Percentiles rank a stretch among this genome's conserved stretches.
Conservation (phyloP, 1,140 invertebrate species). For the Chrysoperla carnea region DNA sequence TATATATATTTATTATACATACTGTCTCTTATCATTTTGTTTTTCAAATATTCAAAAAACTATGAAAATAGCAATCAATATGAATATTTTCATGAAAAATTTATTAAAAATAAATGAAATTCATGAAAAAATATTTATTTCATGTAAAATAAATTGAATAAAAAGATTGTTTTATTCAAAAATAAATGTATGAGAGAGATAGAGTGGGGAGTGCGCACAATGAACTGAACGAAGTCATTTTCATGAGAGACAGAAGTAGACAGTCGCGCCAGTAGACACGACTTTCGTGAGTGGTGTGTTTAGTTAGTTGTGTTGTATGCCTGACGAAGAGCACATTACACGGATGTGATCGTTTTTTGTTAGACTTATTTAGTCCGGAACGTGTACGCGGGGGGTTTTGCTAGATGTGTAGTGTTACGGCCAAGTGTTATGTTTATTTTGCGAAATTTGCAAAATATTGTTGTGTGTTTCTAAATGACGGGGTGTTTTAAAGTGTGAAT, state of each 20-base stretch:
- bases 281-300: too few species aligned
- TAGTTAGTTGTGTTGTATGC: too few species aligned
- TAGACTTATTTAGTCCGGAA: too few species aligned
- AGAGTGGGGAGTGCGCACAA: too few species aligned
- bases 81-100: not conserved
- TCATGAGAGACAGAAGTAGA: too few species aligned
- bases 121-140: not conserved
- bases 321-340: too few species aligned
- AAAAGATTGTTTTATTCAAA: not conserved
- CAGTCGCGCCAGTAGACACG: too few species aligned
- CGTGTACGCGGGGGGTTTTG: too few species aligned
- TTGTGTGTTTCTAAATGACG: not conserved
- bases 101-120: not conserved
- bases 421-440: not conserved
- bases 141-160: not conserved
- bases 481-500: not conserved
- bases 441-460: not conserved
- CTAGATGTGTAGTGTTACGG: not conserved
- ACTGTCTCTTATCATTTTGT: constrained; percentile 13
- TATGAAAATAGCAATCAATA: not conserved
- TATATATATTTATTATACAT: constrained; percentile 22
- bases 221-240: too few species aligned
- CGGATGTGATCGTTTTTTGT: too few species aligned
- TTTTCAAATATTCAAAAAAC: not conserved
- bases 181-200: not conserved